Evolutionary conservation across 30 jellyfish, hydroid and myxozoan species (phyloP), one percentile per base, ranked within the genome.

Genomic region (Phacellophora camtschatica): DNA sequence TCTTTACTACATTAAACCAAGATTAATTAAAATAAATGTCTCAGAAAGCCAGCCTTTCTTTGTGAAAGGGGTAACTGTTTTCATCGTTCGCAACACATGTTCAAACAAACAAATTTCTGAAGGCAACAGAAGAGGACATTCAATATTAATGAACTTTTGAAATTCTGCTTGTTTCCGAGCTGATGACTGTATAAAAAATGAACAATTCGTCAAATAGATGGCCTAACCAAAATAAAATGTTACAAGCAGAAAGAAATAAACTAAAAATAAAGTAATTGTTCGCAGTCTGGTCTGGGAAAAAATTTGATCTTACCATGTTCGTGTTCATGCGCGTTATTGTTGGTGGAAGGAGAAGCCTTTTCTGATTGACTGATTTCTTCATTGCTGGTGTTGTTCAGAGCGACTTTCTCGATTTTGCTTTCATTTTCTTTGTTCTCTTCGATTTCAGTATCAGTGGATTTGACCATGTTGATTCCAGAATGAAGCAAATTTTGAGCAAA

Each of bases 391-490:
- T 71, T 66, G 59, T 54, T 67, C 55, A 77, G 39, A 15, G 39
- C 23, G 43, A 32, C 73, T 53, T 33, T 71, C 83, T 71, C 87
- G 70, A 49, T 53, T 55, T 66, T 83, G 30, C 71, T 77, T 63
- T 67, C 89, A 72, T 54, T 77, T 34, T 36, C 86, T 32, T 72
- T 88, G 53, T 84, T 51, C 55, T 88, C 95, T 30, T 72, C 90
- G 32, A 64, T 55, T 43, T 88, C 88, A 16, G 70, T 37, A 9
- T 88, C 97, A 22, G 87, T 80, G 36, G 97, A 88, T 81, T 80
- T 88, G 19, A 88, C 97, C 97, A 88, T 88, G 8, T 75, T 58
- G 3, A 34, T 65, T n/a, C 64, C n/a, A n/a, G n/a, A 66, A 27
- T 42, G 42, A 66, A 27, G 41, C 64, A 16, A 50, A 7, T 10